These are phyloP conservation scores for Pilophorus perplexus DNA, from an alignment of 2,888 invertebrate genomes.

Conservation along the genomic window DNA sequence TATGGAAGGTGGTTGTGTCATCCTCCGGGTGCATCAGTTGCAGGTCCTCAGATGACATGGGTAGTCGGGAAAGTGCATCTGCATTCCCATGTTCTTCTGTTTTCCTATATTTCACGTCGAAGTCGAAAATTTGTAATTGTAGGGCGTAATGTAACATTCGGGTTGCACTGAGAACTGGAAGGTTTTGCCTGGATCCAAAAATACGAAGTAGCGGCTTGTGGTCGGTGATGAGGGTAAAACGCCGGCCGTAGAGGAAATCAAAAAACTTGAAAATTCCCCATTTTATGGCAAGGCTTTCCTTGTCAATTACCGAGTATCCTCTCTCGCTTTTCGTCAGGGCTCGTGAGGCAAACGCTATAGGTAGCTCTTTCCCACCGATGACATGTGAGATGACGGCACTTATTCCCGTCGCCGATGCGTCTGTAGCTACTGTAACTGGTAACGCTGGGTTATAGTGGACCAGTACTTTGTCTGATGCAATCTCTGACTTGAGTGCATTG, in stretches of 20 bases:
- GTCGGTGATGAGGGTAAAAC: constrained; percentile 51
- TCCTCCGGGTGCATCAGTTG: not conserved
- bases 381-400: constrained; percentile 13
- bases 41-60: constrained; percentile 4
- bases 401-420: constrained; percentile 5
- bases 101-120: constrained; percentile 11
- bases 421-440: not conserved
- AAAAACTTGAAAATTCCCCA: constrained; percentile 52
- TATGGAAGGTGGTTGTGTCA: not conserved
- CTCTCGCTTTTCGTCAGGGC: not conserved
- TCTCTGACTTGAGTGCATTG: constrained; percentile 7
- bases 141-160: constrained; percentile 22
- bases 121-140: constrained; percentile 25
- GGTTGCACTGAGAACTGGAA: not conserved
- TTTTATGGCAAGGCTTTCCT: constrained; percentile 46
- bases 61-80: constrained; percentile 8
- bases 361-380: not conserved
- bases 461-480: constrained; percentile 1
- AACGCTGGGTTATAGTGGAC: not conserved
- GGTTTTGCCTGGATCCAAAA: not conserved
- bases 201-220: constrained; percentile 50
- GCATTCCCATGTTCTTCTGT: constrained; percentile 11
- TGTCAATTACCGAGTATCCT: constrained; percentile 41
- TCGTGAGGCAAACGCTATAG: constrained; percentile 1
- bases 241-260: constrained; percentile 51